phyloP scores from a whole-genome alignment of 2,888 invertebrate species.

The Halocaridina rubra region DNA sequence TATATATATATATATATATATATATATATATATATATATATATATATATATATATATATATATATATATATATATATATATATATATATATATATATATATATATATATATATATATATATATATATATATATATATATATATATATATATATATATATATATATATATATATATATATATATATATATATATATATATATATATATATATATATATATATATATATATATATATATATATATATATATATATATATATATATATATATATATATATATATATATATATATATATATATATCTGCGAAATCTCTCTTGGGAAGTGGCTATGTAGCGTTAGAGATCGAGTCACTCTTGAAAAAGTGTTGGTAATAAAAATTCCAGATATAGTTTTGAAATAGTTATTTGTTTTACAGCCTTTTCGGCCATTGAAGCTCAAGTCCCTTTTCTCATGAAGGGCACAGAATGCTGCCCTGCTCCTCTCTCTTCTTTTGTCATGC shows the following conservation, averaged over 20 bases:
- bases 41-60: conserved; percentile 21
- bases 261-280: neutral
- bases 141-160: conserved; percentile 9
- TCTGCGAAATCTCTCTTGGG: no score
- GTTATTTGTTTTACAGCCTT: no score
- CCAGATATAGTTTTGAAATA: no score
- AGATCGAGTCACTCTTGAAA: no score
- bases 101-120: neutral
- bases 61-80: neutral
- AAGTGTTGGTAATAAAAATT: no score
- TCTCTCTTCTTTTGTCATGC: no score
- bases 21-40: conserved; percentile 23
- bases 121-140: neutral
- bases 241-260: neutral
- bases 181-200: conserved; percentile 25
- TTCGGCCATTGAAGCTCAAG: no score
- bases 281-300: neutral
- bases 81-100: neutral
- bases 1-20: conserved; percentile 19
- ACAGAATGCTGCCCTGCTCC: no score
- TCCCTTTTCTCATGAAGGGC: no score
- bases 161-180: conserved; percentile 11
- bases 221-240: neutral
- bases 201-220: conserved; percentile 21
- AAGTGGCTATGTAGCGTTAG: no score